A percentile compares a stretch with the other conserved stretches of the same genome.
phyloP scores from a whole-genome alignment of 2,888 invertebrate genomes.

The Machimus atricapillus region DNA sequence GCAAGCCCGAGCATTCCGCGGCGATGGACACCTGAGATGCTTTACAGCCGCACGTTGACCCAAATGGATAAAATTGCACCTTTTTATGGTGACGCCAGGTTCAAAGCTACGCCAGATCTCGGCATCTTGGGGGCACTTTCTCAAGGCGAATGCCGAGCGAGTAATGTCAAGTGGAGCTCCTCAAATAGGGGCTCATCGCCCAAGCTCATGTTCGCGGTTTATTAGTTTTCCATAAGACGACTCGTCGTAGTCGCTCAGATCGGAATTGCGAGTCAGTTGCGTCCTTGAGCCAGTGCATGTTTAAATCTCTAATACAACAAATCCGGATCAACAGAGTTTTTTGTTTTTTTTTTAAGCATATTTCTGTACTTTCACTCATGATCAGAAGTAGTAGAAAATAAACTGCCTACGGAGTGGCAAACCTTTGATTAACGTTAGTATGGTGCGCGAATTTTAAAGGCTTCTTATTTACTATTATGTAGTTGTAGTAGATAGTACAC shows the following conservation, averaged over 20 bases:
- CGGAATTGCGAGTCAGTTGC: background rate
- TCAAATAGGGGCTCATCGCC: background rate
- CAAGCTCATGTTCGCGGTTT: slow-evolving; percentile 4
- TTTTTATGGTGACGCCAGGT: background rate
- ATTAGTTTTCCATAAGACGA: background rate
- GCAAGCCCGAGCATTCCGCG: background rate
- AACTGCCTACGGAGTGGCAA: background rate
- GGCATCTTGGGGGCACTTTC: background rate
- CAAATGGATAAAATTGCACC: slow-evolving; percentile 19
- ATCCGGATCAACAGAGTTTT: background rate
- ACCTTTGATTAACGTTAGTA: no score
- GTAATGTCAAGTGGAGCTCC: background rate
- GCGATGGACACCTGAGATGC: background rate
- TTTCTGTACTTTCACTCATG: background rate
- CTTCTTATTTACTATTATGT: no score
- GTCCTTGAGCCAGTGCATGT: background rate
- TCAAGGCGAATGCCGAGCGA: background rate
- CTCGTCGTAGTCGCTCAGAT: background rate
- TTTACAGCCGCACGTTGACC: slow-evolving; percentile 17
- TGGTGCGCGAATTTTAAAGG: no score
- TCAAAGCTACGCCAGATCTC: background rate
- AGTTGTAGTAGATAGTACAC: no score
- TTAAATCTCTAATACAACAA: background rate
- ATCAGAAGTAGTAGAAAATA: background rate
- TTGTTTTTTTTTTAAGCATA: background rate